Base-by-base conservation (phyloP, 1,140 invertebrate species). In the Cherax quadricarinatus region DNA sequence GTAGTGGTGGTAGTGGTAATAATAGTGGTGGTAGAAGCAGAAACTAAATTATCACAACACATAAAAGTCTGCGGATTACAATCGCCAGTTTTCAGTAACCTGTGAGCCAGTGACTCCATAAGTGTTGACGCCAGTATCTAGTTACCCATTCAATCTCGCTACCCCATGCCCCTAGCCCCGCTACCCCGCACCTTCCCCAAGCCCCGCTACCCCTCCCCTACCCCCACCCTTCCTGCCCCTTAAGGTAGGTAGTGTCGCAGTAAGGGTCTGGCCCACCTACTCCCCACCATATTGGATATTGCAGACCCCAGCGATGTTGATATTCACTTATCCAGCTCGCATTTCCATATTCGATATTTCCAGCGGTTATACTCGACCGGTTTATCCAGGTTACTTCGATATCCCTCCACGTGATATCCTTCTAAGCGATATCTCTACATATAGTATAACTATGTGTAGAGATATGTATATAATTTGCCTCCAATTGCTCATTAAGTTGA, bases 261-360 rank as follows among this genome's bases (percentile, higher is more conserved):
- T 84, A 62, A 84, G n/a, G n/a, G 51, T 62, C 57, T 41, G n/a
- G n/a, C 18, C n/a, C n/a, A 41, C 53, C 82, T 84, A 30, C 21
- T n/a, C 57, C 57, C 30, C 82, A 30, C 82, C 53, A 84, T 84
- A 84, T 84, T 62, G 82, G 57, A 60, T 84, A 84, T 60, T 62
- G 53, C 82, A 14, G 82, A 49, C 82, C 81, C 82, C 24, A n/a
- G 82, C n/a, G 12, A 60, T 84, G 82, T 60, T 62, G 82, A 84
- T 84, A 84, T 84, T 84, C 82, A 62, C 82, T 84, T 84, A 84
- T 62, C 82, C 82, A 21, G 24, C 82, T 84, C 82, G 53, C 53
- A 62, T 62, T 84, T 84, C 82, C 82, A 84, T 84, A 84, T 84
- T 84, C 57, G 82, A 84, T 84, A 84, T 84, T 84, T 62, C 57